A percentile compares a stretch with the other conserved stretches of the same genome.
Conservation (phyloP, 2,797 vertebrate genomes). For the Bothrops alternatus region DNA sequence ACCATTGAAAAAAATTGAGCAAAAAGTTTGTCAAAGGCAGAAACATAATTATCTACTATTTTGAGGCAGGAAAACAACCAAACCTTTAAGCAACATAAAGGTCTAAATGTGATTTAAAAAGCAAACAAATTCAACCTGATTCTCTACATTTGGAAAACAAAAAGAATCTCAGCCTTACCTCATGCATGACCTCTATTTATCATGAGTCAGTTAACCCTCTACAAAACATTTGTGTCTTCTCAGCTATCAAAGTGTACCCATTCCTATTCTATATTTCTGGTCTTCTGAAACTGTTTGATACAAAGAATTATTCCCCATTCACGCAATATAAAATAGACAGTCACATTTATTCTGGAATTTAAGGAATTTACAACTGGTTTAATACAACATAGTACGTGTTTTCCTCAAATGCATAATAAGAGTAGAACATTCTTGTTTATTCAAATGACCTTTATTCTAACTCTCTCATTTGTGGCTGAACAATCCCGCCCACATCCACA, state of each 20-base stretch:
- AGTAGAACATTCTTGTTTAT: constrained; percentile 1
- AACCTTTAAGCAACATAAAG: neutral
- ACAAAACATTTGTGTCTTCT: neutral
- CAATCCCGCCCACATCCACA: constrained; percentile 9
- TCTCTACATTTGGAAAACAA: neutral
- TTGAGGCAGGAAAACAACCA: neutral
- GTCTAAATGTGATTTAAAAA: neutral
- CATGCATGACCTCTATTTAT: neutral
- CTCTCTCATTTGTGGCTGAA: neutral
- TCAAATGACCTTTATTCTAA: constrained; percentile 13
- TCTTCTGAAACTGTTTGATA: neutral
- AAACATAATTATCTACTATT: neutral
- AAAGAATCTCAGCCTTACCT: neutral
- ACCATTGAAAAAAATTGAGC: neutral
- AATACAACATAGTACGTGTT: neutral
- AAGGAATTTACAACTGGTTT: neutral
- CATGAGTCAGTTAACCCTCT: neutral
- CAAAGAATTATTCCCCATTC: neutral
- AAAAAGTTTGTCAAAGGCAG: neutral
- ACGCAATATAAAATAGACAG: neutral
- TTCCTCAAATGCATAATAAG: constrained; percentile 4
- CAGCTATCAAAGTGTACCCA: neutral
- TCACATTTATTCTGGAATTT: neutral
- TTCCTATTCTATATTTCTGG: neutral
- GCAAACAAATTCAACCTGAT: neutral